A percentile compares a stretch with the other conserved stretches of the same genome.
phyloP scores from a whole-genome alignment of 2,797 vertebrate genomes.

The Leucoraja ocellata region DNA sequence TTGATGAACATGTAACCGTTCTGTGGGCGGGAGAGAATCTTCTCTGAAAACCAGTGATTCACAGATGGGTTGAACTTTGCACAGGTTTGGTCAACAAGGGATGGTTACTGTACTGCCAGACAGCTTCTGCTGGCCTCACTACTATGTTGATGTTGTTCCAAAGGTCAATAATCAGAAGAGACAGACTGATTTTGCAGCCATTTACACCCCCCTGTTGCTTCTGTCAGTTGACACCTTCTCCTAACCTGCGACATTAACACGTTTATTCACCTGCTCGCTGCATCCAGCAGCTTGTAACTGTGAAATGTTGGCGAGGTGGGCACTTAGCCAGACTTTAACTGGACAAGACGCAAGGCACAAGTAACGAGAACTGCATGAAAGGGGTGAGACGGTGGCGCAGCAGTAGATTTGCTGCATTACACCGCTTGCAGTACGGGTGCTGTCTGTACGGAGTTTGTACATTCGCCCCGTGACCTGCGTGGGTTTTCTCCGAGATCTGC shows the following conservation, averaged over 20 bases:
- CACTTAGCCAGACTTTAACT: background rate
- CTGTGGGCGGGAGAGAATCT: background rate
- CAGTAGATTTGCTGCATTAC: no score
- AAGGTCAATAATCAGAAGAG: background rate
- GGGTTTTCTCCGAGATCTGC: no score
- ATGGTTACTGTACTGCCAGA: background rate
- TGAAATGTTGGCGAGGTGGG: background rate
- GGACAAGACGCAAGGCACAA: background rate
- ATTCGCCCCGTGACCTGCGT: no score
- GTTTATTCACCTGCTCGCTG: no score
- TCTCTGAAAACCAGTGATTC: no score
- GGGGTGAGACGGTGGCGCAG: no score
- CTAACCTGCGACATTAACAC: no score
- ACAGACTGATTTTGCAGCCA: background rate
- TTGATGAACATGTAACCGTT: background rate
- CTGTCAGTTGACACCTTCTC: background rate
- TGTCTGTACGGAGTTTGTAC: no score
- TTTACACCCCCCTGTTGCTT: background rate
- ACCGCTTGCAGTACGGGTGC: no score
- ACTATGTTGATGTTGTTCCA: no score
- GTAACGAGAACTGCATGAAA: no score
- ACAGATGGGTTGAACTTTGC: background rate
- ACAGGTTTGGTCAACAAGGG: background rate
- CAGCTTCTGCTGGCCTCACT: background rate
- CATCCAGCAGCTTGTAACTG: background rate